Evolutionary conservation across 2,797 vertebrate species (phyloP).

Genomic region (Myotis findleyi): DNA sequence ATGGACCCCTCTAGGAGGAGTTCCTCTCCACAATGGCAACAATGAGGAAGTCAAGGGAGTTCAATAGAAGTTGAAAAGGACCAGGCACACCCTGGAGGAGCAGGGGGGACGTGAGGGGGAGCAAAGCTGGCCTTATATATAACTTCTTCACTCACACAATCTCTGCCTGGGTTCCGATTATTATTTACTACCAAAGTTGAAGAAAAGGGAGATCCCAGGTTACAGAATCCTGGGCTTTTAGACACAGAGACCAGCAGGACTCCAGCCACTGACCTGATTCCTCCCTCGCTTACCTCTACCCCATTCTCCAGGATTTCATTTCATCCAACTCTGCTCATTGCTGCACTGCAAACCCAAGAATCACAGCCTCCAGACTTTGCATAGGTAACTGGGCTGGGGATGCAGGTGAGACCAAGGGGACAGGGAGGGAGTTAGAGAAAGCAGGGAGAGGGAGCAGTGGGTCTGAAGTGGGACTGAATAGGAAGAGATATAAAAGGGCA

Average conservation of each 20-base stretch:
- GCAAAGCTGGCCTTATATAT: background rate
- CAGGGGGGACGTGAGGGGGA: background rate
- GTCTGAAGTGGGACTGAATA: background rate
- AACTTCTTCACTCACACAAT: rapidly evolving
- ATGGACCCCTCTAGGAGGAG: too few relatives aligned
- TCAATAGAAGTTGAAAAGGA: background rate
- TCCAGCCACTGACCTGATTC: background rate
- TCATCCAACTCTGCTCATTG: background rate
- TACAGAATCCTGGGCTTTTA: background rate
- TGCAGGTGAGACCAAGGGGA: background rate
- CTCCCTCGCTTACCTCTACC: background rate
- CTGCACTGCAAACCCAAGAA: background rate
- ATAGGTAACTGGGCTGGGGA: constrained; percentile 49
- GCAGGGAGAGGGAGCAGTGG: background rate
- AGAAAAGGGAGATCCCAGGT: background rate
- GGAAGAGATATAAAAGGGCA: background rate
- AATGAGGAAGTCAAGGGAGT: constrained; percentile 45
- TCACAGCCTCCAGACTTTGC: background rate
- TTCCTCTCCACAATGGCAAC: background rate
- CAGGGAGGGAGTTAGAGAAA: background rate
- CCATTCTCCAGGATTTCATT: background rate
- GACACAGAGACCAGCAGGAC: background rate
- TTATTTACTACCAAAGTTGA: background rate
- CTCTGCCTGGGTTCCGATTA: background rate
- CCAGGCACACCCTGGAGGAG: background rate